A percentile compares a stretch with the other conserved stretches of the same genome.
phyloP scores from a whole-genome alignment of 2,797 vertebrate species.

The Sebastes itinus region DNA sequence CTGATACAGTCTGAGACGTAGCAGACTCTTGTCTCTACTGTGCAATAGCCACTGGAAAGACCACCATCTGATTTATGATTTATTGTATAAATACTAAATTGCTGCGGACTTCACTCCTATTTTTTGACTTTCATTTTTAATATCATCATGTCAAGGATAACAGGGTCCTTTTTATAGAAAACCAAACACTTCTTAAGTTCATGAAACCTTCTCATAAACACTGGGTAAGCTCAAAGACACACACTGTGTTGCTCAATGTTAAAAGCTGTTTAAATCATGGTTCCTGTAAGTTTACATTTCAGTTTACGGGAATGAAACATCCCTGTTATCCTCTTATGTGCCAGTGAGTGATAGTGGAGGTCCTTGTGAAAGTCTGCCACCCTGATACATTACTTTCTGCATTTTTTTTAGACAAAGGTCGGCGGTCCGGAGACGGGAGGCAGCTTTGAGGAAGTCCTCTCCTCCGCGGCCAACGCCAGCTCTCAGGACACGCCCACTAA shows the following conservation, averaged over 20 bases:
- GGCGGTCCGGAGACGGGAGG: conserved; percentile 81
- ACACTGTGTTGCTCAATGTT: background rate
- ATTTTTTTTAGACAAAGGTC: conserved; percentile 88
- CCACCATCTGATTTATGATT: background rate
- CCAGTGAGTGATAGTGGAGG: background rate
- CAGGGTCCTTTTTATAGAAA: background rate
- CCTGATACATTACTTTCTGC: background rate
- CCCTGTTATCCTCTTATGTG: background rate
- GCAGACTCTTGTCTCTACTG: background rate
- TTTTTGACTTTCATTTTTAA: background rate
- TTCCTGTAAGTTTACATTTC: background rate
- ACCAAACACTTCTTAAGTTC: background rate
- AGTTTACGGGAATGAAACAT: background rate
- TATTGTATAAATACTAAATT: background rate
- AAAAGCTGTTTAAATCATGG: background rate
- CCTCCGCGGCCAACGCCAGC: conserved; percentile 91
- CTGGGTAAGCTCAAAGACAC: background rate
- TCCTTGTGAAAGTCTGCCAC: background rate
- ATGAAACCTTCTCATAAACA: background rate
- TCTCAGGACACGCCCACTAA: conserved; percentile 86
- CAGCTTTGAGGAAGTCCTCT: conserved; percentile 97
- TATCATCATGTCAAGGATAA: background rate
- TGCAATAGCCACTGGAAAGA: background rate
- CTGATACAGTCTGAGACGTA: background rate
- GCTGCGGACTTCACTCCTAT: background rate